Conservation (phyloP, 1,140 invertebrate genomes). For the Caerostris extrusa region DNA sequence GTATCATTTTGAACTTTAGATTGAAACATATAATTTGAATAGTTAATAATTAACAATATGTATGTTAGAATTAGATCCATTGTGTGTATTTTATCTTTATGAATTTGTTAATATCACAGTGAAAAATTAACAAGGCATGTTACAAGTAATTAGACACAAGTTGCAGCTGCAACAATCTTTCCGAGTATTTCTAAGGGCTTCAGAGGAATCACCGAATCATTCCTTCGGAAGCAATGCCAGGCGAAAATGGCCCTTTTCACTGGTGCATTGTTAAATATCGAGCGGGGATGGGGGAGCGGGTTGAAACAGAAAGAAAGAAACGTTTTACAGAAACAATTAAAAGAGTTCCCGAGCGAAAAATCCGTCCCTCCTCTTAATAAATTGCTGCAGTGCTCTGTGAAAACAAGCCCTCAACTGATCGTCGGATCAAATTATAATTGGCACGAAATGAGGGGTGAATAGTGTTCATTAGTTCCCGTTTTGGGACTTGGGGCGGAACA, state of each 20-base stretch:
- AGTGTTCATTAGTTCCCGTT: conserved; percentile 75
- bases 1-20: too few relatives aligned
- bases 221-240: neutral
- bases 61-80: too few relatives aligned
- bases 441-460: conserved; percentile 73
- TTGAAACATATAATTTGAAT: too few relatives aligned
- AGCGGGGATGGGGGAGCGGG: neutral
- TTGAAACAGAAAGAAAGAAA: neutral
- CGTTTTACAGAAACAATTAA: conserved; percentile 74
- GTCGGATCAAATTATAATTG: conserved; percentile 76
- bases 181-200: too few relatives aligned
- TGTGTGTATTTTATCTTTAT: too few relatives aligned
- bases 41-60: too few relatives aligned
- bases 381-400: conserved; percentile 56
- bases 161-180: too few relatives aligned
- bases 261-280: neutral
- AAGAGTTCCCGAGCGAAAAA: conserved; percentile 52
- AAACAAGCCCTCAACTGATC: conserved; percentile 65
- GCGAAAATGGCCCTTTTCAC: neutral
- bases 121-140: too few relatives aligned
- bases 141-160: too few relatives aligned
- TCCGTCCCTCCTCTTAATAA: conserved; percentile 70
- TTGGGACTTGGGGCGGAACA: conserved; percentile 73
- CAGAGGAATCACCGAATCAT: neutral
- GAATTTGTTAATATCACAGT: too few relatives aligned